These are phyloP conservation scores for Trachymyrmex cornetzi DNA, from an alignment of 1,140 invertebrate genomes.

Conservation along the genomic window DNA sequence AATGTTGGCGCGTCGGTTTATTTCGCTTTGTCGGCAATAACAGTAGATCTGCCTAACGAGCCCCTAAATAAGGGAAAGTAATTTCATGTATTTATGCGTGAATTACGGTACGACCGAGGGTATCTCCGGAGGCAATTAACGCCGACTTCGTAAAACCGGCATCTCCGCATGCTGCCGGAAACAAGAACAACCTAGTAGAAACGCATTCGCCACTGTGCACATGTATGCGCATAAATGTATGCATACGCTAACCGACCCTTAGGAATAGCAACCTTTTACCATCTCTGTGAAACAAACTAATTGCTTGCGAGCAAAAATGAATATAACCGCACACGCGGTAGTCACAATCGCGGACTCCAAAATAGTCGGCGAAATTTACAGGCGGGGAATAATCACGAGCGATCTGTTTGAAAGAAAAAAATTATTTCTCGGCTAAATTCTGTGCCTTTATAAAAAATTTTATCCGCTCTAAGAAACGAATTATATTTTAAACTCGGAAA, in stretches of 20 bases:
- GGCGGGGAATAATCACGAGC: slow-evolving; percentile 2
- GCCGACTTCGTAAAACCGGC: slow-evolving; percentile 82
- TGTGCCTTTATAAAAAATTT: not conserved
- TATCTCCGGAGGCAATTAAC: slow-evolving; percentile 85
- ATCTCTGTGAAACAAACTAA: slow-evolving; percentile 74
- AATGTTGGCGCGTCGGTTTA: slow-evolving; percentile 66
- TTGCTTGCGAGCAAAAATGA: slow-evolving; percentile 77
- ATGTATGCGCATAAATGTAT: slow-evolving; percentile 64
- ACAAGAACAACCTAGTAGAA: slow-evolving; percentile 70
- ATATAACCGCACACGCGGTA: slow-evolving; percentile 73
- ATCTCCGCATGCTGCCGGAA: slow-evolving; percentile 70
- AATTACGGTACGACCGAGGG: slow-evolving; percentile 81
- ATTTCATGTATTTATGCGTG: slow-evolving; percentile 87
- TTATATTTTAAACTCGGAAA: slow-evolving; percentile 19
- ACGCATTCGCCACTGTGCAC: slow-evolving; percentile 69
- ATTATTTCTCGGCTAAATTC: not conserved
- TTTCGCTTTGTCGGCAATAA: slow-evolving; percentile 85
- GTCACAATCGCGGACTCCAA: slow-evolving; percentile 39
- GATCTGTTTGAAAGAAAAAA: not conserved
- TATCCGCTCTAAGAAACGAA: not conserved
- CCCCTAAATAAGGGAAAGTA: slow-evolving; percentile 86
- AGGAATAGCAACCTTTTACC: slow-evolving; percentile 69
- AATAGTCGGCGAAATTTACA: slow-evolving; percentile 48
- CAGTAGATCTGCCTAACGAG: slow-evolving; percentile 86
- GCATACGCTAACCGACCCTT: slow-evolving; percentile 60